Conservation (phyloP, 2,888 invertebrate species). For the Criorhina ranunculi region DNA sequence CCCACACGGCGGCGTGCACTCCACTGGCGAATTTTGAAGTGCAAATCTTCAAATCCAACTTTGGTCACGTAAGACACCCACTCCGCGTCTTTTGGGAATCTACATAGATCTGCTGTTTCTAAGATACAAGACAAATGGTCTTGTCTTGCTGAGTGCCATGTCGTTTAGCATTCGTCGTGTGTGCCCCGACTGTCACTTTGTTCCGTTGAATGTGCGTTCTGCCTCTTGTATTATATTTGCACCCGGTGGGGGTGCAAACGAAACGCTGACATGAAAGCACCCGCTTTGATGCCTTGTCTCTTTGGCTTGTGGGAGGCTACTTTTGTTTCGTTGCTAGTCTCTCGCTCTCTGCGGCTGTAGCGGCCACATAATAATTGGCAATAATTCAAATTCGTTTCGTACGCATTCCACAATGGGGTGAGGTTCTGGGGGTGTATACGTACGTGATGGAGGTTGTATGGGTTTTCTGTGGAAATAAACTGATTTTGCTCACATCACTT, state of each 20-base stretch:
- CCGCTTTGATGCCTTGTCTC: conserved; percentile 57
- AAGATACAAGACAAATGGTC: conserved; percentile 56
- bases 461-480: conserved; percentile 6
- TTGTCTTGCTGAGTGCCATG: conserved; percentile 32
- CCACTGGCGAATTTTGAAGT: conserved; percentile 39
- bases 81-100: conserved; percentile 29
- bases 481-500: conserved; percentile 34
- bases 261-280: conserved; percentile 62
- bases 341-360: conserved; percentile 15
- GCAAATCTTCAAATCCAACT: conserved; percentile 33
- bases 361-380: conserved; percentile 65
- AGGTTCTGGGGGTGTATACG: conserved; percentile 2
- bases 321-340: conserved; percentile 45
- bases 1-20: conserved; percentile 50
- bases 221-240: conserved; percentile 34
- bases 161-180: conserved; percentile 60
- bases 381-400: conserved; percentile 60
- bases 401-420: conserved; percentile 45
- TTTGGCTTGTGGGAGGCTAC: conserved; percentile 30
- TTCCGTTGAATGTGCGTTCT: conserved; percentile 5
- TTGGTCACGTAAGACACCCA: conserved; percentile 62
- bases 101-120: conserved; percentile 7
- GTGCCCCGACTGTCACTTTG: conserved; percentile 44
- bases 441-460: conserved; percentile 19
- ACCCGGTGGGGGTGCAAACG: conserved; percentile 42